Base-by-base conservation (phyloP, 2,888 invertebrate species). In the Diploptera punctata region DNA sequence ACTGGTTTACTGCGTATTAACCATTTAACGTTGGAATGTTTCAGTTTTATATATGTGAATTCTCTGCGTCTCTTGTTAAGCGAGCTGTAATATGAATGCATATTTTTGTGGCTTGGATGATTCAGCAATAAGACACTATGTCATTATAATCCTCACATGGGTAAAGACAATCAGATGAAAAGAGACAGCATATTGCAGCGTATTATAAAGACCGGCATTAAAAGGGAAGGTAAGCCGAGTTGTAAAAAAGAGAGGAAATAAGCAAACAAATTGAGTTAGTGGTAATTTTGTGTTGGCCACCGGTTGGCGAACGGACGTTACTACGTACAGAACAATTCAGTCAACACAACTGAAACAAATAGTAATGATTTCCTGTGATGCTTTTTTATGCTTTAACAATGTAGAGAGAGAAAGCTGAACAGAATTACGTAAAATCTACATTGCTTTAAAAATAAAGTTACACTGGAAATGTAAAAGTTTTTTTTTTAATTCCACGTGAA, bases 141-240 rank as follows among this genome's bases (percentile, higher is more conserved):
- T 65, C 65, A 26, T 65, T 65, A 47, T 65, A 65, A 65, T 65
- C 65, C 9, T 18, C 43, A 62, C 62, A 62, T 19, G 9, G 33
- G 44, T 26, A 65, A 65, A 65, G 65, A 65, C 65, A 65, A 65
- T 65, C 44, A 65, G 44, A 65, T 65, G 26, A 31, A 44, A 19
- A 43, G 62, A 43, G 24, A 43, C 43, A 21, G 62, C 26, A 65
- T 44, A 65, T 26, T 65, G 16, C 18, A 65, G 44, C 65, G 65
- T 44, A 65, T 65, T 65, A 65, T 26, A 65, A 19, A n/a, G n/a
- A 24, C n/a, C 44, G n/a, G 26, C 44, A 44, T 65, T 65, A 65
- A 44, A 65, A 44, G 29, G 65, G 44, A 65, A 9, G 24, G 24
- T 9, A 65, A 65, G 43, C 65, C 65, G 65, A 65, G 44, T 16